phyloP scores from a whole-genome alignment of 2,888 invertebrate species.

The Lissonota sp. region DNA sequence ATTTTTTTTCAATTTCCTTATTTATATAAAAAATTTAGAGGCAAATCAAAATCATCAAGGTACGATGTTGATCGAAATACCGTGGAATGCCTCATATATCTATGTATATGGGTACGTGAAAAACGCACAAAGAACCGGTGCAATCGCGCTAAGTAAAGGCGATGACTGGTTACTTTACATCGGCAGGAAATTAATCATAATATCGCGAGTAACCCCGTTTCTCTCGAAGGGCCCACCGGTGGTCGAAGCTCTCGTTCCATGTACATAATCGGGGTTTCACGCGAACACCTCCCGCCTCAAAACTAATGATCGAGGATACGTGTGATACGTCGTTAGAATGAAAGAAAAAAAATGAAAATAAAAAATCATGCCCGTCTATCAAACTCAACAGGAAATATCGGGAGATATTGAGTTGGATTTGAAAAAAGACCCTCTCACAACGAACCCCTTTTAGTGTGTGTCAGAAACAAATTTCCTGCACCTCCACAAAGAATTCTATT shows the following conservation, averaged over 20 bases:
- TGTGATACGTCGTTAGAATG: conserved; percentile 22
- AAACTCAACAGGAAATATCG: not conserved
- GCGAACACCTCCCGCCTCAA: conserved; percentile 32
- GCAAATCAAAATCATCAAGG: too few species aligned
- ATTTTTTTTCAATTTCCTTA: too few species aligned
- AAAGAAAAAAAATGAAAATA: conserved; percentile 34
- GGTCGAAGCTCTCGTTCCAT: conserved; percentile 27
- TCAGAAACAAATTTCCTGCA: not conserved
- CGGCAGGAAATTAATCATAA: conserved; percentile 83
- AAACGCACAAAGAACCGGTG: conserved; percentile 63
- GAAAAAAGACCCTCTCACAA: not conserved
- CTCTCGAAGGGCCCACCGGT: conserved; percentile 2
- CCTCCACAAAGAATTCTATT: too few species aligned
- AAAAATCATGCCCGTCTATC: conserved; percentile 38
- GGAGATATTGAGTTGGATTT: conserved; percentile 4
- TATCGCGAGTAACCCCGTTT: conserved; percentile 68
- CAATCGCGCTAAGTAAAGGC: conserved; percentile 79
- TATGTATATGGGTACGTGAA: not conserved
- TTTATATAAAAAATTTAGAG: too few species aligned
- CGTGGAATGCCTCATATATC: too few species aligned
- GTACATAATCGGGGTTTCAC: conserved; percentile 33
- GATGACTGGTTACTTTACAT: conserved; percentile 81
- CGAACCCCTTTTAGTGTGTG: not conserved
- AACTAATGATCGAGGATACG: conserved; percentile 50
- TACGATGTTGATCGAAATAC: too few species aligned